Base-by-base conservation (phyloP, 2,113 vertebrate genomes). In the Ailurus styani region DNA sequence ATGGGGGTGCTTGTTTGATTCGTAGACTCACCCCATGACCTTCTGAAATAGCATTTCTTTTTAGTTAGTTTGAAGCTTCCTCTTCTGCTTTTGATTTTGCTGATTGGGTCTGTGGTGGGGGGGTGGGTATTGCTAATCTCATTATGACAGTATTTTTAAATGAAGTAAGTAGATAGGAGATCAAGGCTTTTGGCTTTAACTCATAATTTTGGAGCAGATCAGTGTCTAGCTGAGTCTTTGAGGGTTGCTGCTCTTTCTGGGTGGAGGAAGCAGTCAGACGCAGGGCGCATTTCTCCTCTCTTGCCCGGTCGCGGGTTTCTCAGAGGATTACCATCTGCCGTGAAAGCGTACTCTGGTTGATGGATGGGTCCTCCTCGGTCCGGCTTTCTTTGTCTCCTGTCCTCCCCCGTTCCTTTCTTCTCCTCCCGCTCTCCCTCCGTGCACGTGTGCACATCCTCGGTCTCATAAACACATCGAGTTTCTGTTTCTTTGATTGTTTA, bases 1-100 rank as follows among this genome's bases (percentile, higher is more conserved):
- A 42, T 34, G 1, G 47, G 18, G 13, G 37, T n/a, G 17, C 68
- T 90, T 94, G 27, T 92, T 93, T 93, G 88, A 97, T 97, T 97
- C 98, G 93, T 95, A 87, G 96, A 97, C 97, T 93, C 21, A 91
- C 85, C 97, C 97, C 62, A 81, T 95, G 93, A 95, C 47, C 94
- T 97, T 97, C 97, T 79, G 77, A 93, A 87, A 70, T 40, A 92
- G 27, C 57, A 42, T 83, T 93, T 95, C 75, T 96, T 91, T 95
- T 83, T 60, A 79, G 72, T 91, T 73, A 64, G 5, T 34, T n/a
- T 84, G 82, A 96, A 62, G 92, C 52, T 97, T 97, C 60, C 84
- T 93, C 45, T 97, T 97, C 91, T 94, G 60, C 87, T 96, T 91
- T 96, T 98, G 72, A 97, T 82, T 96, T 96, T 93, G 45, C 81